These are phyloP conservation scores for Chrysolina oricalcia DNA, from an alignment of 2,888 invertebrate genomes.

Conservation along the genomic window DNA sequence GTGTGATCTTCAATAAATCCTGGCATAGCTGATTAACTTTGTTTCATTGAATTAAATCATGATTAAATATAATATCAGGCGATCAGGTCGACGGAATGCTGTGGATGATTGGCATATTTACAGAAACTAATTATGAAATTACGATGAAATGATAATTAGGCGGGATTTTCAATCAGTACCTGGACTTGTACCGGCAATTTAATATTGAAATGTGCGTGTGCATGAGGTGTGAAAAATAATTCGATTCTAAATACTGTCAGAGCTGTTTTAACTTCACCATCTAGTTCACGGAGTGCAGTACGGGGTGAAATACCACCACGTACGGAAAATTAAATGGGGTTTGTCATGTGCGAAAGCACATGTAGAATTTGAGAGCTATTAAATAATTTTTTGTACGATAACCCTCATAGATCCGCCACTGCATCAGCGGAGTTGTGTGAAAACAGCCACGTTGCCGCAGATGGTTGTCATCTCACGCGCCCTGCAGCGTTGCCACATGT, in stretches of 20 bases:
- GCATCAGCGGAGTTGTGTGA: no score
- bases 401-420: no score
- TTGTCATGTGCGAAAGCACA: no score
- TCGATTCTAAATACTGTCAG: neutral
- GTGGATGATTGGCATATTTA: slow-evolving; percentile 18
- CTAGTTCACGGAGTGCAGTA: neutral
- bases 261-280: neutral
- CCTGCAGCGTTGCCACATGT: no score
- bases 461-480: no score
- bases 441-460: no score
- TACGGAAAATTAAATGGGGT: no score
- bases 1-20: slow-evolving; percentile 23
- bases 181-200: neutral
- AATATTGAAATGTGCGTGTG: neutral
- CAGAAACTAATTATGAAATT: slow-evolving; percentile 5
- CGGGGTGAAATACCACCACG: no score
- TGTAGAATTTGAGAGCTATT: no score
- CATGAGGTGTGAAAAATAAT: neutral
- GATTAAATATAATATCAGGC: slow-evolving; percentile 5
- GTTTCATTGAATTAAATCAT: slow-evolving; percentile 17
- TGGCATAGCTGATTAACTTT: slow-evolving; percentile 13
- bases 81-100: slow-evolving; percentile 9
- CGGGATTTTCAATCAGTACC: neutral
- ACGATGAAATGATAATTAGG: neutral
- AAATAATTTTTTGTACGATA: no score